Base-by-base conservation (phyloP, 1,140 invertebrate genomes). In the Homalodisca vitripennis region DNA sequence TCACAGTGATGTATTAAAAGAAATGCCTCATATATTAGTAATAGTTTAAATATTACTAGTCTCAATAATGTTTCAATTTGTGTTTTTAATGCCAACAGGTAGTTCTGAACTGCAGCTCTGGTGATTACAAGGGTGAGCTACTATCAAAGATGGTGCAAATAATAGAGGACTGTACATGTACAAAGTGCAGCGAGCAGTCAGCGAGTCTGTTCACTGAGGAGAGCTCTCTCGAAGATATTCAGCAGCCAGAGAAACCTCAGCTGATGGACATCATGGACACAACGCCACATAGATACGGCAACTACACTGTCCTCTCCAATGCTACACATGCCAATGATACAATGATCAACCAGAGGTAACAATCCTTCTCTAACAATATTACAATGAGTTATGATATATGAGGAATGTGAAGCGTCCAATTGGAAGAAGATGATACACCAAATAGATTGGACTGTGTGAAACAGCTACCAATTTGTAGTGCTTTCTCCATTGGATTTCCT, bases 111-210 rank as follows among this genome's bases (percentile, higher is more conserved):
- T 84, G 85, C 70, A 81, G 81, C 30, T 60, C 64, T 27, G 70
- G 68, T 13, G 79, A 82, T 1, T 82, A 81, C 64, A 82, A 80
- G 13, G 78, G 81, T 14, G 81, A 81, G 63, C 82, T 79, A 1
- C 80, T 87, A 73, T 82, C 83, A 68, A 88, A 88, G 77, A 82
- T 82, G 24, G 84, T 88, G 0, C 85, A 88, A 76, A 84, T 87
- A 34, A 88, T 88, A 27, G 83, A 81, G 1, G 87, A 87, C 66
- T 88, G 87, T 73, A 84, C 83, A 14, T 88, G 87, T 76, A 82
- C 82, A 60, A 84, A 84, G 0, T 88, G 87, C 74, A 74, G 78
- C 29, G 75, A 76, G 67, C 66, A 69, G 65, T 30, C 65, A 70
- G 14, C 71, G 74, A 22, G 70, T 32, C 10, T 74, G 73, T 14